These are phyloP conservation scores for Chloromyia formosa DNA, from an alignment of 2,888 invertebrate genomes.

Conservation along the genomic window DNA sequence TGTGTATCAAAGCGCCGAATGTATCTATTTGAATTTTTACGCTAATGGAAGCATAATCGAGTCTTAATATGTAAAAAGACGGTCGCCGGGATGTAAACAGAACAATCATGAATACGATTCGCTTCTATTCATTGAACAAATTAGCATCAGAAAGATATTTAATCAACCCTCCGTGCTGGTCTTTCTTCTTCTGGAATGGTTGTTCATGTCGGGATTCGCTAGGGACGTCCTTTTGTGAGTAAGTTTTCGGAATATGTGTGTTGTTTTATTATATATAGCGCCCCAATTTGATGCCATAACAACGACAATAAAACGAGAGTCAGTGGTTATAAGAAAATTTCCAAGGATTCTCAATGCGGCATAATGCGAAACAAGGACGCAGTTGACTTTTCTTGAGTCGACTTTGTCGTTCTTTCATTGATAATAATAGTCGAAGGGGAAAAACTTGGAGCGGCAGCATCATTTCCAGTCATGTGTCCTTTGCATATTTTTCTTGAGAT, in stretches of 20 bases:
- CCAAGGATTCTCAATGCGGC: neutral
- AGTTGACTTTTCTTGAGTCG: neutral
- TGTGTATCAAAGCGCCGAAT: neutral
- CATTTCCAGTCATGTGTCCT: neutral
- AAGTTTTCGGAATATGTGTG: neutral
- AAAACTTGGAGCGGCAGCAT: neutral
- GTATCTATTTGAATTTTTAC: slow-evolving; percentile 4
- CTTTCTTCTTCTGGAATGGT: neutral
- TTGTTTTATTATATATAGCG: too few relatives aligned
- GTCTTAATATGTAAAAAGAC: slow-evolving; percentile 21
- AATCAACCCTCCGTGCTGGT: slow-evolving; percentile 10
- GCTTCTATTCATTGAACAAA: slow-evolving; percentile 31
- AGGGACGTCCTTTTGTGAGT: slow-evolving; percentile 6
- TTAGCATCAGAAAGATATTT: slow-evolving; percentile 41
- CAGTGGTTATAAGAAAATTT: neutral
- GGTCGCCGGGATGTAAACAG: slow-evolving; percentile 14
- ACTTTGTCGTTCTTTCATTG: too few relatives aligned
- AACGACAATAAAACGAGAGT: slow-evolving; percentile 10
- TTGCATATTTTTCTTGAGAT: neutral
- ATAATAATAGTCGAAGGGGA: too few relatives aligned
- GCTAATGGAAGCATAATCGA: slow-evolving; percentile 16
- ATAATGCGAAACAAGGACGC: neutral
- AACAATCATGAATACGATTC: slow-evolving; percentile 16
- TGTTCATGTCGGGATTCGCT: slow-evolving; percentile 5
- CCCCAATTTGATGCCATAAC: slow-evolving; percentile 4